These are phyloP conservation scores for Agrotis clavis DNA, from an alignment of 2,888 invertebrate genomes.

Conservation along the genomic window DNA sequence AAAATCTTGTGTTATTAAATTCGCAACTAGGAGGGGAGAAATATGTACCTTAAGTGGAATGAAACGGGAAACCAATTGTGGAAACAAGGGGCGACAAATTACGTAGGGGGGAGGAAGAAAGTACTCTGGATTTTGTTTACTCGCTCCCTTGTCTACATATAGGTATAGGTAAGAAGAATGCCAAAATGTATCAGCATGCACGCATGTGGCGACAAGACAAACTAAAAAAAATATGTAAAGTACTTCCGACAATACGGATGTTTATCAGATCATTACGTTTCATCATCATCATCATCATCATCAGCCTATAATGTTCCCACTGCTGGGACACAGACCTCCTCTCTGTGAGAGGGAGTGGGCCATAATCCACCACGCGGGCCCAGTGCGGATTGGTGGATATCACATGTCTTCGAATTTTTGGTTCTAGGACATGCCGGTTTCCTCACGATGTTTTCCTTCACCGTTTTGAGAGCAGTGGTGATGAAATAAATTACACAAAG, in stretches of 20 bases:
- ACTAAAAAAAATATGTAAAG: neutral
- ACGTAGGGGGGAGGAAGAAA: conserved; percentile 20
- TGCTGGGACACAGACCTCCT: too few species aligned
- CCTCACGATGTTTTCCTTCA: too few species aligned
- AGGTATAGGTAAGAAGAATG: conserved; percentile 23
- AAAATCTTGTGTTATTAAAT: conserved; percentile 56
- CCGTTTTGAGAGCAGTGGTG: too few species aligned
- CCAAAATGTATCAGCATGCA: conserved; percentile 11
- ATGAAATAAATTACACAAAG: too few species aligned
- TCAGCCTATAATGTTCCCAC: too few species aligned
- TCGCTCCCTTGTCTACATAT: conserved; percentile 17
- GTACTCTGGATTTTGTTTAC: conserved; percentile 3
- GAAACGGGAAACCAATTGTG: conserved; percentile 51
- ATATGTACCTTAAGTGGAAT: conserved; percentile 46
- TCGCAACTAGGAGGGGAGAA: conserved; percentile 38
- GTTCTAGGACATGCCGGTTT: too few species aligned
- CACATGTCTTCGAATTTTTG: too few species aligned
- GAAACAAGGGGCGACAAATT: conserved; percentile 51
- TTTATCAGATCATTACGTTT: neutral
- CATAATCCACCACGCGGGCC: too few species aligned
- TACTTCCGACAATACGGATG: neutral
- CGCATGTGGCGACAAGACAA: neutral
- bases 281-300: too few species aligned
- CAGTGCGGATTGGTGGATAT: too few species aligned
- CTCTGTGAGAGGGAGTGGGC: too few species aligned